Evolutionary conservation across 92 coral and sea anemone genomes (phyloP), one percentile per base, ranked within the genome.

Genomic region (Isaurus tuberculatus): DNA sequence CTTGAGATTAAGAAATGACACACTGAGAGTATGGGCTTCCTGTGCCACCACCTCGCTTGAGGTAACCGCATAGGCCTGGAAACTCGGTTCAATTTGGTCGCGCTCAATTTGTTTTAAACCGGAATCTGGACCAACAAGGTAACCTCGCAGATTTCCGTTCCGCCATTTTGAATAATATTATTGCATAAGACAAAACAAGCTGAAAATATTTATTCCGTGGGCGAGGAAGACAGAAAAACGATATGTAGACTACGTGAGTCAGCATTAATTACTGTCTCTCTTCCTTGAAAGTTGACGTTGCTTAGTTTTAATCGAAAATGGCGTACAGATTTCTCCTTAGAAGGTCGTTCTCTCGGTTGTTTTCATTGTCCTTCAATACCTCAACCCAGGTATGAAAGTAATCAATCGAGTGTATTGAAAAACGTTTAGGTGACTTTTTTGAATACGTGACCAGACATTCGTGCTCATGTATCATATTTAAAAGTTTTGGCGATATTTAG

Each of bases 121-220:
- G 63, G 63, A 22, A 22, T 17, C 20, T 16, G 61, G 25, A 8
- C 2, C 63, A 13, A 55, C 20, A 22, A 55, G 0, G 63, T 55
- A 55, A 55, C 63, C 63, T n/a, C 23, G 25, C 63, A n/a, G 14
- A 14, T 17, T 55, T 2, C 25, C 25, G 19, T 3, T 17, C 72
- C 46, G 72, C 72, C 72, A 67, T 67, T 31, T 67, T 67, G 72
- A 67, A 31, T 29, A 55, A 40, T 63, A 63, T n/a, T n/a, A n/a
- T 67, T 67, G 72, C 72, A 67, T 67, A 67, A 67, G 72, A 32
- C 20, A 19, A 19, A 67, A 40, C 46, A 7, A 13, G 1, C 46
- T 13, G 46, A 3, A 32, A 16, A 30, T 19, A 67, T 3, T 15
- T 9, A 19, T 65, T 31, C 0, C 8, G 19, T 14, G 13, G 42